Percentiles rank a stretch among this genome's conserved stretches.
Evolutionary conservation across 2,113 vertebrate species (phyloP).

Genomic region (Prinia subflava): DNA sequence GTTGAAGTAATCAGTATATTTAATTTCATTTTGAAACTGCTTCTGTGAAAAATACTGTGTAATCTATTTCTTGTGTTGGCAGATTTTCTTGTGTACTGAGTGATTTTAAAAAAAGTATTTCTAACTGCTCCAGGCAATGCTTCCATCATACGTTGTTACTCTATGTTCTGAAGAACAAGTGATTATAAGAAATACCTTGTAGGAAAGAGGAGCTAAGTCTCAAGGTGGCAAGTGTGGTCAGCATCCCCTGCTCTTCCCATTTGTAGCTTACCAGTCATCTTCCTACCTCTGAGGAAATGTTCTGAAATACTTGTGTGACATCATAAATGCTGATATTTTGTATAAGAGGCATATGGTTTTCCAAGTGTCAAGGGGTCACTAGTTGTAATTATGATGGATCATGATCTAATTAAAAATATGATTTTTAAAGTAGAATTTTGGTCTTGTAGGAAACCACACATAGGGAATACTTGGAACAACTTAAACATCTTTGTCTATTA

Average conservation of each 20-base stretch:
- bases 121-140: not conserved
- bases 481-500: not conserved
- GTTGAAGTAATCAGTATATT: not conserved
- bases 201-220: not conserved
- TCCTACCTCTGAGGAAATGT: not conserved
- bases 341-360: not conserved
- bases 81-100: not conserved
- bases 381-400: not conserved
- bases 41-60: not conserved
- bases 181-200: not conserved
- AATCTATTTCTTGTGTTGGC: not conserved
- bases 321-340: not conserved
- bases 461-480: not conserved
- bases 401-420: not conserved
- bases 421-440: not conserved
- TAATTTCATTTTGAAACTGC: not conserved
- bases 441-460: not conserved
- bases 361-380: not conserved
- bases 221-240: not conserved
- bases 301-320: not conserved
- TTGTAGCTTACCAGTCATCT: not conserved
- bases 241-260: not conserved
- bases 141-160: not conserved
- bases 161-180: not conserved
- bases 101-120: not conserved